Conservation (phyloP, 2,113 vertebrate species). For the Zapus hudsonius region DNA sequence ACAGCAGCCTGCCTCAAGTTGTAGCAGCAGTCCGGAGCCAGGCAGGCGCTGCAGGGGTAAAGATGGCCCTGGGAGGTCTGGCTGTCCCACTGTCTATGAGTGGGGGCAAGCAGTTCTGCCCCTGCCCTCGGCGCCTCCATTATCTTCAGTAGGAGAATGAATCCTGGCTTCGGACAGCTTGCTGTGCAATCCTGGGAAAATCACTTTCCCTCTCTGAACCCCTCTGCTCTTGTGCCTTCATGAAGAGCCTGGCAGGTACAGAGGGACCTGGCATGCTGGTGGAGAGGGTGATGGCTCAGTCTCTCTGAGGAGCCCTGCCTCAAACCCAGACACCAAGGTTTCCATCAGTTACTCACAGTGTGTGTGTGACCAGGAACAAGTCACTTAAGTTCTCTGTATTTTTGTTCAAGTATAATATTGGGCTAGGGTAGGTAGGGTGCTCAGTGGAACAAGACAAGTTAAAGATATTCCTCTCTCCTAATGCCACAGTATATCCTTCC, state of each 20-base stretch:
- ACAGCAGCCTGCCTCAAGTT: conserved; percentile 75
- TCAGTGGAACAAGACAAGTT: not conserved
- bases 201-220: not conserved
- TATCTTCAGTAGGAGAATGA: not conserved
- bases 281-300: not conserved
- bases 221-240: not conserved
- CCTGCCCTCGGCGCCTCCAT: not conserved
- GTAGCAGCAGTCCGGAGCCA: conserved; percentile 22
- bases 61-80: conserved; percentile 36
- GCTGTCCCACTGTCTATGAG: not conserved
- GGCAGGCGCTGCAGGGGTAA: conserved; percentile 22
- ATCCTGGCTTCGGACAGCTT: not conserved
- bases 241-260: not conserved
- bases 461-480: not conserved
- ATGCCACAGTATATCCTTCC: not conserved
- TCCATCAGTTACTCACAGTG: not conserved
- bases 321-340: not conserved
- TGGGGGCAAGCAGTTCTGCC: not conserved
- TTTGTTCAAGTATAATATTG: not conserved
- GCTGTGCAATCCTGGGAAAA: not conserved
- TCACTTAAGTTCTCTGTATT: not conserved
- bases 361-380: not conserved
- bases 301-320: not conserved
- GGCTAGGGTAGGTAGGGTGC: not conserved
- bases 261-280: not conserved